Conservation (phyloP, 2,113 vertebrate species). For the Calyptomena viridis region DNA sequence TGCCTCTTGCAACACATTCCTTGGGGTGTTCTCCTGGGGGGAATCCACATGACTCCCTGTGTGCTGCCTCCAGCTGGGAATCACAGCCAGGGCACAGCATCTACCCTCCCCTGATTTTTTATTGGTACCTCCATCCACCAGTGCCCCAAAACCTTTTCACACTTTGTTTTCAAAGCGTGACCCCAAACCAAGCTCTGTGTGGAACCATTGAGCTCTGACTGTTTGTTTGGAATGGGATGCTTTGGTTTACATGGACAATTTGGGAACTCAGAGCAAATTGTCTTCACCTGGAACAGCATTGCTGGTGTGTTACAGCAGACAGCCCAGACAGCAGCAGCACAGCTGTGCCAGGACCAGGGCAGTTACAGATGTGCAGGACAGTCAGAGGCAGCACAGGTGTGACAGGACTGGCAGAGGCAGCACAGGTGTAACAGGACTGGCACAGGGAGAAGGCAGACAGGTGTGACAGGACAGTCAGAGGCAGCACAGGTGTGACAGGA, state of each 20-base stretch:
- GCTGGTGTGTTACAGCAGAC: neutral
- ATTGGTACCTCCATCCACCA: neutral
- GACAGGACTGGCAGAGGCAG: too few relatives aligned
- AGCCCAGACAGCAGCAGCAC: neutral
- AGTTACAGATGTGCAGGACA: accelerated
- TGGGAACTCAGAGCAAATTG: neutral
- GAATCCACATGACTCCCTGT: neutral
- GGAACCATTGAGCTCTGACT: neutral
- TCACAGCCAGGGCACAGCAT: neutral
- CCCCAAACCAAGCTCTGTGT: neutral
- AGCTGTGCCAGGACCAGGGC: too few relatives aligned
- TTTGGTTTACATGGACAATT: neutral
- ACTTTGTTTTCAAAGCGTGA: accelerated
- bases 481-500: neutral
- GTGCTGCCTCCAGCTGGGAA: neutral
- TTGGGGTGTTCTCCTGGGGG: neutral
- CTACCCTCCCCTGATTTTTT: neutral
- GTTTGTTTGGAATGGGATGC: neutral
- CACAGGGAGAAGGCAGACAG: neutral
- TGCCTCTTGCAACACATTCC: neutral
- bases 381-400: neutral
- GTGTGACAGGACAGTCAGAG: accelerated
- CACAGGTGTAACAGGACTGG: too few relatives aligned
- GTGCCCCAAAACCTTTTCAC: neutral
- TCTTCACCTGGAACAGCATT: neutral